Percentiles rank a stretch among this genome's conserved stretches.
phyloP scores from a whole-genome alignment of 2,888 invertebrate species.

The Drosophila neotestacea region DNA sequence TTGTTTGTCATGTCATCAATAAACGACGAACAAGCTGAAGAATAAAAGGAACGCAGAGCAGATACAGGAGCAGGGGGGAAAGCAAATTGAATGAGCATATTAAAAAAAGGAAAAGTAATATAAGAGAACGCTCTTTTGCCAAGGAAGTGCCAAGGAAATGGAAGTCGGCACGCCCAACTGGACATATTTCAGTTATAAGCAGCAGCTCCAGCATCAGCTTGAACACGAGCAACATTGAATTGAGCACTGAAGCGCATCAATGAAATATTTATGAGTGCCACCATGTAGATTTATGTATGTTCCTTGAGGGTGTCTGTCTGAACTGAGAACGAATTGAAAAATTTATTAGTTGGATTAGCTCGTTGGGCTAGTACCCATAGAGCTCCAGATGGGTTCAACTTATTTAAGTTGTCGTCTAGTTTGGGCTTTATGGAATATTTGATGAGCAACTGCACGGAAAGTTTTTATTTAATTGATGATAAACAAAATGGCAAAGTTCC shows the following conservation, averaged over 20 bases:
- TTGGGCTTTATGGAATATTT: slow-evolving; percentile 12
- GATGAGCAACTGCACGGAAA: neutral
- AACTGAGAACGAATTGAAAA: slow-evolving; percentile 53
- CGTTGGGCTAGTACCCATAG: neutral
- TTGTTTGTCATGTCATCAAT: slow-evolving; percentile 82
- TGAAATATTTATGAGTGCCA: slow-evolving; percentile 74
- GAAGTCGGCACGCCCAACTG: slow-evolving; percentile 46
- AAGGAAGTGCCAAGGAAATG: slow-evolving; percentile 74
- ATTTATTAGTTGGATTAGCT: slow-evolving; percentile 59
- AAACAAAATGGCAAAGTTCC: too few species aligned
- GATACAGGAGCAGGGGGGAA: slow-evolving; percentile 17
- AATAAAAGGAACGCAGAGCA: neutral
- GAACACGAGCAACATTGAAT: slow-evolving; percentile 28
- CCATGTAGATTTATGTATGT: slow-evolving; percentile 68
- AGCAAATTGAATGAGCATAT: slow-evolving; percentile 77
- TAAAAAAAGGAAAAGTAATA: slow-evolving; percentile 53
- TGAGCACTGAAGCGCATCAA: slow-evolving; percentile 53
- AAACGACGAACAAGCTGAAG: slow-evolving; percentile 47
- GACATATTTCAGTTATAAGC: slow-evolving; percentile 53
- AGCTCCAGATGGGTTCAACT: slow-evolving; percentile 2
- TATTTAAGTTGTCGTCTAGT: neutral
- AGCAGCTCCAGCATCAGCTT: slow-evolving; percentile 11
- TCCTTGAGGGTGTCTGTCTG: slow-evolving; percentile 4
- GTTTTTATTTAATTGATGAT: neutral
- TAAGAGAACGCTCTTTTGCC: slow-evolving; percentile 33